Conservation (phyloP, 2,113 vertebrate genomes). For the Tetrax tetrax region DNA sequence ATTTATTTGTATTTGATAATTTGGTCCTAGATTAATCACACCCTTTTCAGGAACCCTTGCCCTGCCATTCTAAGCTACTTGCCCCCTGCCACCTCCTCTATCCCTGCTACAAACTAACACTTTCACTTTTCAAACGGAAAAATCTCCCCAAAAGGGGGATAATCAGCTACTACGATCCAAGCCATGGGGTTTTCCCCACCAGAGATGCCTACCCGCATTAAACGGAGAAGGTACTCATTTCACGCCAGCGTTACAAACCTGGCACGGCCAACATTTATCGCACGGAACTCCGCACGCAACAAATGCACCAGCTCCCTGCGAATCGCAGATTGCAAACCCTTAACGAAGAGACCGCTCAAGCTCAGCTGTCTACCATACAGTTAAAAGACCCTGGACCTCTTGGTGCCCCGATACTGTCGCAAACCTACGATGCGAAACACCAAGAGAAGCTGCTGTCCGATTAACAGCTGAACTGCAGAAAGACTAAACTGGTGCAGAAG, state of each 20-base stretch:
- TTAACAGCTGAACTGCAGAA: background rate
- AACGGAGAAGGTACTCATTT: accelerated
- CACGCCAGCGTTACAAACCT: accelerated
- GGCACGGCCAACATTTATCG: accelerated
- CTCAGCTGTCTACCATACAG: background rate
- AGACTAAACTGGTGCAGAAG: background rate
- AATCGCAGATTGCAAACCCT: background rate
- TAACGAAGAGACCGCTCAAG: accelerated
- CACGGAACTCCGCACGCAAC: background rate
- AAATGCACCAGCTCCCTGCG: accelerated
- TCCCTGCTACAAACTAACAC: background rate
- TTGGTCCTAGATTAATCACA: background rate
- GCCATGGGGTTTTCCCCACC: background rate
- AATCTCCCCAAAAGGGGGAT: background rate
- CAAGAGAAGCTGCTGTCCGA: background rate
- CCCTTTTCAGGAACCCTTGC: background rate
- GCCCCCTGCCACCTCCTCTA: background rate
- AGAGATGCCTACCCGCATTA: background rate
- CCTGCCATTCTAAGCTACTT: background rate
- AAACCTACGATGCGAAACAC: background rate
- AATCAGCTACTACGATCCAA: background rate
- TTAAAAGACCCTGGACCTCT: background rate
- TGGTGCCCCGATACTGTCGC: background rate
- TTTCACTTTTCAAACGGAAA: background rate
- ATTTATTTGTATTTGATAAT: background rate